Base-by-base conservation (phyloP, 2,888 invertebrate species). In the Rosalia funebris region DNA sequence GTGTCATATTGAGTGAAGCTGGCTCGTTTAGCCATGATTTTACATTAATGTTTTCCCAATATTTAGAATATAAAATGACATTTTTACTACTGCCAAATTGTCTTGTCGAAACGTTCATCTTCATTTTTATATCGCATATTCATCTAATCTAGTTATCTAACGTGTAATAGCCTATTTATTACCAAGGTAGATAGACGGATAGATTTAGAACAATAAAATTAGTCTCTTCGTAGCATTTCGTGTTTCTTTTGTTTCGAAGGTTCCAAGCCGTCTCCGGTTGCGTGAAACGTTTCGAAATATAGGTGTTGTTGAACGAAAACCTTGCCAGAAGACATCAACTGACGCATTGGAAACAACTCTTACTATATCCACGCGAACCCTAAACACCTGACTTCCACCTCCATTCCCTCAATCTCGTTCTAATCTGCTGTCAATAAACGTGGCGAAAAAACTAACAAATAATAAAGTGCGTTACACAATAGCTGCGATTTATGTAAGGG, bases 401-500 rank as follows among this genome's bases (percentile, higher is more conserved):
- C 17, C 20, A 25, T 2, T 44, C 44, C 12, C n/a, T 25, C 44
- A 25, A 44, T 44, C 44, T 44, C 17, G 12, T 25, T 44, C 14
- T 11, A 44, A 44, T 44, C 25, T 44, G 20, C 9, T 44, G 44
- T 44, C 44, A 44, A 44, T 63, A 58, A 37, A 34, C 52, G 45
- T 17, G 41, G 57, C 41, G 44, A 54, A 55, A 31, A 47, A 54
- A 48, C 34, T 20, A 56, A 48, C 32, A 45, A n/a, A 45, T 20
- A 42, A 44, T 59, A 56, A 60, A 57, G 52, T 39, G 48, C 63
- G 63, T 63, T 65, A 57, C 59, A 65, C 62, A 59, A 62, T 62
- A 61, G 52, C 56, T 32, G 57, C 61, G 57, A 64, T 63, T 67
- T 63, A 67, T 62, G 58, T 66, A 58, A 66, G 58, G 59, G 58